These are phyloP conservation scores for Nannoperca australis DNA, from an alignment of 2,797 vertebrate species.

Conservation along the genomic window DNA sequence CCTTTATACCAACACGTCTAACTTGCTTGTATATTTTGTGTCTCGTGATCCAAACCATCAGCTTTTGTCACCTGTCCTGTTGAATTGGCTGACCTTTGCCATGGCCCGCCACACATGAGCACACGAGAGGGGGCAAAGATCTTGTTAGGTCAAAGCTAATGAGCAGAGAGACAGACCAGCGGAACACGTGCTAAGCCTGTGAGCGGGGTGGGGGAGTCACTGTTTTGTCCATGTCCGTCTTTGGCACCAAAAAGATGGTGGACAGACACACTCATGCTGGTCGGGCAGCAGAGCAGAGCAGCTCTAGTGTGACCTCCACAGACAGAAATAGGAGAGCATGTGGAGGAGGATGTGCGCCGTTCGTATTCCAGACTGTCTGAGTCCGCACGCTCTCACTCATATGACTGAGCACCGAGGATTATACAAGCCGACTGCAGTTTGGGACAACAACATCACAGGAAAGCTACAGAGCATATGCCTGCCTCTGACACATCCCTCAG, in stretches of 20 bases:
- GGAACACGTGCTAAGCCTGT: slow-evolving; percentile 31
- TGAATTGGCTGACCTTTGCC: slow-evolving; percentile 55
- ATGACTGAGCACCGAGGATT: slow-evolving; percentile 57
- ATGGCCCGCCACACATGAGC: slow-evolving; percentile 12
- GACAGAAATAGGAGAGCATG: slow-evolving; percentile 63
- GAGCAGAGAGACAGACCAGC: slow-evolving; percentile 30
- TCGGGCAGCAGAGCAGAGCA: slow-evolving; percentile 53
- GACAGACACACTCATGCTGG: slow-evolving; percentile 49
- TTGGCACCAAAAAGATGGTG: slow-evolving; percentile 49
- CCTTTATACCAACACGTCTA: background rate
- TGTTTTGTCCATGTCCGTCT: slow-evolving; percentile 58
- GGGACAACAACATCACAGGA: slow-evolving; percentile 29
- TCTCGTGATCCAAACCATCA: slow-evolving; percentile 27
- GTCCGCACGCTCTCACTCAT: slow-evolving; percentile 46
- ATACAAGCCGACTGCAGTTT: slow-evolving; percentile 29
- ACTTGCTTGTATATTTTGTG: background rate
- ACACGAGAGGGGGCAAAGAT: slow-evolving; percentile 34
- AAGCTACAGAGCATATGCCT: slow-evolving; percentile 14
- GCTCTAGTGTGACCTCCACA: slow-evolving; percentile 56
- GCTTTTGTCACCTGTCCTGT: slow-evolving; percentile 17
- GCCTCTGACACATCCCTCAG: slow-evolving; percentile 17
- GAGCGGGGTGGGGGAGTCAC: slow-evolving; percentile 35
- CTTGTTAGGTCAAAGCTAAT: slow-evolving; percentile 48
- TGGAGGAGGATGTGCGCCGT: slow-evolving; percentile 48
- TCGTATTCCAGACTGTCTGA: slow-evolving; percentile 49